These are phyloP conservation scores for Ptychodera flava DNA, from an alignment of 35 echinoderm and acorn worm species.

Conservation along the genomic window DNA sequence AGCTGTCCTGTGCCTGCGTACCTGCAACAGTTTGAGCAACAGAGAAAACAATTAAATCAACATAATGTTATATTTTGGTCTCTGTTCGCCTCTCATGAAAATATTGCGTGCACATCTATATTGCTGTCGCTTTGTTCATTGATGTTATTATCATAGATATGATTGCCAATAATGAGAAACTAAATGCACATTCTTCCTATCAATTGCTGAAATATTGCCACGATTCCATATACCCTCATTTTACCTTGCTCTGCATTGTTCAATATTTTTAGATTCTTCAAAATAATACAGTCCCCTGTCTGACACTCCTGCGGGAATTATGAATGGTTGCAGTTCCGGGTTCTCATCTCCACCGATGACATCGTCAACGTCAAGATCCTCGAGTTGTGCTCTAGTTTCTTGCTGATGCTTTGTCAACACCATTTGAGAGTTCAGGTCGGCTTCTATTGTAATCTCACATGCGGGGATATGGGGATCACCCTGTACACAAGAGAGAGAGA, in stretches of 20 bases:
- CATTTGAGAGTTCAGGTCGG: constrained; percentile 69
- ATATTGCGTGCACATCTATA: too few species aligned
- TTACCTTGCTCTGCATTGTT: too few species aligned
- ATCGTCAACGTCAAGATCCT: constrained; percentile 25
- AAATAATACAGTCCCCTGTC: constrained; percentile 68
- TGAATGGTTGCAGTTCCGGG: constrained; percentile 44
- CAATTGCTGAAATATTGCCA: too few species aligned
- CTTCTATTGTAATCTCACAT: constrained; percentile 58
- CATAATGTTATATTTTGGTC: too few species aligned
- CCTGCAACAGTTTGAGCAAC: constrained; percentile 27
- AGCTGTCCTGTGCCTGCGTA: constrained; percentile 76
- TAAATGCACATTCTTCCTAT: too few species aligned
- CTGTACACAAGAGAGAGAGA: constrained; percentile 36
- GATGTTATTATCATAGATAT: too few species aligned
- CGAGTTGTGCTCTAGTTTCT: constrained; percentile 24
- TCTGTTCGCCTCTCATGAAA: too few species aligned
- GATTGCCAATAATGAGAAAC: too few species aligned
- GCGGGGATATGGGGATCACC: constrained; percentile 94
- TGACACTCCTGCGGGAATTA: constrained; percentile 43
- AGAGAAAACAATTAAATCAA: too few species aligned
- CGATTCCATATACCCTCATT: too few species aligned
- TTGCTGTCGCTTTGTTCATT: too few species aligned
- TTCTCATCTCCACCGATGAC: constrained; percentile 18
- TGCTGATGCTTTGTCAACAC: constrained; percentile 49
- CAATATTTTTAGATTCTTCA: too few species aligned